Conservation (phyloP, 2,797 vertebrate genomes). For the Pachyuromys duprasi region DNA sequence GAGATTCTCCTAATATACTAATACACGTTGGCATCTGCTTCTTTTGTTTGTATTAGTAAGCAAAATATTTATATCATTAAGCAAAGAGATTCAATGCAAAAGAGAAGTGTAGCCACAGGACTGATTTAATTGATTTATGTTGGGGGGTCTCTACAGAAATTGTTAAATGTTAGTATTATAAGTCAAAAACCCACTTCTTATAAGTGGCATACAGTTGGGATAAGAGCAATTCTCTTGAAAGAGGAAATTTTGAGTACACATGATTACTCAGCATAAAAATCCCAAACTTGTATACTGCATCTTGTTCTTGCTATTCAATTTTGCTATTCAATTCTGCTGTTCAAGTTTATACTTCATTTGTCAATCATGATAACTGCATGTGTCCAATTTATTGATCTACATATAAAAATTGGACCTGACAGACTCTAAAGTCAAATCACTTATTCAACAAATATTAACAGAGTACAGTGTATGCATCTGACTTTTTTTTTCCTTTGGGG, state of each 20-base stretch:
- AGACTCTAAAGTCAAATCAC: not conserved
- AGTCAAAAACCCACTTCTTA: not conserved
- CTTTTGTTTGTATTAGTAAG: conserved; percentile 21
- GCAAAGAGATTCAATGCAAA: not conserved
- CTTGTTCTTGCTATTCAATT: not conserved
- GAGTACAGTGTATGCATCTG: not conserved
- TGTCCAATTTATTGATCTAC: conserved; percentile 16
- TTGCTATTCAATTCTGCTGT: not conserved
- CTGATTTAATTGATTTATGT: not conserved
- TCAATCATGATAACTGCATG: not conserved
- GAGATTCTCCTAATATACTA: not conserved
- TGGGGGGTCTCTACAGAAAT: not conserved
- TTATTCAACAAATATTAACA: conserved; percentile 34
- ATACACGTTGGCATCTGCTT: not conserved
- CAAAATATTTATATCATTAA: conserved; percentile 28
- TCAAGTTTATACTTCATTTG: not conserved
- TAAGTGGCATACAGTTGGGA: not conserved
- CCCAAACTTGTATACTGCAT: not conserved
- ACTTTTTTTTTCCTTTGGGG: not conserved
- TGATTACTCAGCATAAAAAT: conserved; percentile 16
- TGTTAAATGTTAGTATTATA: not conserved
- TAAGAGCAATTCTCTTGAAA: conserved; percentile 26
- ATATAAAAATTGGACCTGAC: conserved; percentile 39
- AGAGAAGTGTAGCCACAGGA: not conserved
- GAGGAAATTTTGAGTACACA: not conserved